These are phyloP conservation scores for Zonitis immaculata DNA, from an alignment of 2,888 invertebrate genomes.

Conservation along the genomic window DNA sequence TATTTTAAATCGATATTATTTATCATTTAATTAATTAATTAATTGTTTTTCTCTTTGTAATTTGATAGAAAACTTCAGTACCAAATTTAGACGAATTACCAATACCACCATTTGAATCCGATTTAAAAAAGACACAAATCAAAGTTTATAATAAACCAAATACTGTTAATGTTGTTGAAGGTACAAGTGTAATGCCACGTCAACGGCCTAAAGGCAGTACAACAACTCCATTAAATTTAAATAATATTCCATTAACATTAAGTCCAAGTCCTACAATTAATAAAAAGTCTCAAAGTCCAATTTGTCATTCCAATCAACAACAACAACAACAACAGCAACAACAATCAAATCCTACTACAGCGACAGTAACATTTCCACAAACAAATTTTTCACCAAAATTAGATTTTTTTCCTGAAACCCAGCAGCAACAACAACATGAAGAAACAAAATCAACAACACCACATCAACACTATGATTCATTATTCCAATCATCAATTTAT, in stretches of 20 bases:
- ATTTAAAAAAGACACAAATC: conserved; percentile 57
- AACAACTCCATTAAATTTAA: conserved; percentile 45
- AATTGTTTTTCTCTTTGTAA: conserved; percentile 23
- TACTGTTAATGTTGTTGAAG: conserved; percentile 55
- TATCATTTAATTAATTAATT: neutral
- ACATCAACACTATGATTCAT: conserved; percentile 53
- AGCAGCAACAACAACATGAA: conserved; percentile 23
- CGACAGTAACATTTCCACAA: conserved; percentile 13
- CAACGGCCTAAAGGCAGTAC: conserved; percentile 71
- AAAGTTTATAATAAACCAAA: conserved; percentile 41
- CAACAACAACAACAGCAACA: conserved; percentile 19
- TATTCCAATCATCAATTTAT: conserved; percentile 63
- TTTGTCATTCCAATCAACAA: conserved; percentile 22
- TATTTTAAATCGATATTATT: conserved; percentile 24
- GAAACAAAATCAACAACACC: conserved; percentile 19
- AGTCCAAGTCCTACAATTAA: conserved; percentile 53
- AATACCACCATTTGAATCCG: conserved; percentile 66
- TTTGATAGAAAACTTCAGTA: conserved; percentile 62
- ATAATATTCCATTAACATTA: conserved; percentile 51
- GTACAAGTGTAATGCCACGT: conserved; percentile 77
- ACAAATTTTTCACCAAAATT: conserved; percentile 24
- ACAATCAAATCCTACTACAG: too few species aligned
- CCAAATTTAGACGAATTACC: conserved; percentile 63
- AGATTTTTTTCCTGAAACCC: conserved; percentile 23
- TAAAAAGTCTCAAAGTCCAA: conserved; percentile 46